Percentiles rank a stretch among this genome's conserved stretches.
These are phyloP conservation scores for Eretmochelys imbricata DNA, from an alignment of 2,113 vertebrate species.

Conservation along the genomic window DNA sequence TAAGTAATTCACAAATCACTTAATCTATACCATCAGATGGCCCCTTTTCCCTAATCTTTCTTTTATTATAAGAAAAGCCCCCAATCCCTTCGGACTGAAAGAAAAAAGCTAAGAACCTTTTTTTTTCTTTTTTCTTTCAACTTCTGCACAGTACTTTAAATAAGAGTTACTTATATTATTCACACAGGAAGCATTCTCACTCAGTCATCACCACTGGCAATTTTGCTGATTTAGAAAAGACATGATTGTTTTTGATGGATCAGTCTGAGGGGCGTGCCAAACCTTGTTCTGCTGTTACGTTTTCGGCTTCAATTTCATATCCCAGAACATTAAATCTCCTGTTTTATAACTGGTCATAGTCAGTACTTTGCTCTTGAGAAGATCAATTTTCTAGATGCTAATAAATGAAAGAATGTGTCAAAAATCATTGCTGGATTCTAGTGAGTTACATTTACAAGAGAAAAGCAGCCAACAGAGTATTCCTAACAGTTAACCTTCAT, in stretches of 20 bases:
- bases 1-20: neutral
- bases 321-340: constrained; percentile 10
- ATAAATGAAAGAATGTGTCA: neutral
- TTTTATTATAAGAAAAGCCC: neutral
- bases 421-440: neutral
- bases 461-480: neutral
- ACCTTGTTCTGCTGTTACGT: neutral
- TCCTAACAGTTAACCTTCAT: constrained; percentile 36
- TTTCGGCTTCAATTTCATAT: neutral
- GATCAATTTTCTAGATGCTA: neutral
- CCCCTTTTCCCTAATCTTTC: neutral
- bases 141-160: neutral
- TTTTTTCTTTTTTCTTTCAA: neutral
- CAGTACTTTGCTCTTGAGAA: neutral
- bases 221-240: constrained; percentile 26
- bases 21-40: neutral
- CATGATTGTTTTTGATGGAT: constrained; percentile 1
- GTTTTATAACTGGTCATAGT: neutral
- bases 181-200: constrained; percentile 12
- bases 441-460: neutral
- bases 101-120: neutral
- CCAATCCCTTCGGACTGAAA: neutral
- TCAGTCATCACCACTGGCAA: neutral
- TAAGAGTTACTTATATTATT: neutral
- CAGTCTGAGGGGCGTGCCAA: neutral